Base-by-base conservation (phyloP, 1,140 invertebrate species). In the Drosophila arizonae region DNA sequence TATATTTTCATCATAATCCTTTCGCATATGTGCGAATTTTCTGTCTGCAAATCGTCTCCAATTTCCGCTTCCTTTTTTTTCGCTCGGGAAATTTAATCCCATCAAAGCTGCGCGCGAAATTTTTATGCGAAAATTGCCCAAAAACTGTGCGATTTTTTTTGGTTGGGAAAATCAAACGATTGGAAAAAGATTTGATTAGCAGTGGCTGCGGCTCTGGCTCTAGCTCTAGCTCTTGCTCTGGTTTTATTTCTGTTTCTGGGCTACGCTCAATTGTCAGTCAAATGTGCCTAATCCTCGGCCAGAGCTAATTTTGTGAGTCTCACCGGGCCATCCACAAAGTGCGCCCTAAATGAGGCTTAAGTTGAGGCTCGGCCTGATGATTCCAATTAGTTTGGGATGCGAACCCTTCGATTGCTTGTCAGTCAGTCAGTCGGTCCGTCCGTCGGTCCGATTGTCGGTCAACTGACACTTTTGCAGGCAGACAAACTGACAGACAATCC, bases 271-370 rank as follows among this genome's bases (percentile, higher is more conserved):
- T 90, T 90, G 88, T 90, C 88, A 90, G 90, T 90, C 89, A 90
- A 86, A 90, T 90, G 82, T 72, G 68, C 71, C 71, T 89, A 89
- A 89, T 89, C 85, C 80, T 62, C 71, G 74, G 84, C 84, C 82
- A 87, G 82, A 84, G 84, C 82, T 87, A 87, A 87, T 87, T 88
- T 84, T 57, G 56, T 43, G 39, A 41, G 21, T 39, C 41, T 48
- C 58, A 77, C 72, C 76, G 76, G 58, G 58, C 69, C 86, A 81
- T 91, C 90, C 90, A 91, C 90, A 91, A 91, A 91, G 87, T 91
- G 84, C 72, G 76, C 77, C 90, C 81, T 79, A 91, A 91, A 91
- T 91, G 90, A 91, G 90, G 85, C 87, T 91, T 91, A 91, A 91
- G 90, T 91, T 90, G 85, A 79, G 87, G 77, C 71, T 65, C 66